Evolutionary conservation across 2,113 vertebrate genomes (phyloP), one percentile per base, ranked within the genome.

Genomic region (Narcine bancroftii): DNA sequence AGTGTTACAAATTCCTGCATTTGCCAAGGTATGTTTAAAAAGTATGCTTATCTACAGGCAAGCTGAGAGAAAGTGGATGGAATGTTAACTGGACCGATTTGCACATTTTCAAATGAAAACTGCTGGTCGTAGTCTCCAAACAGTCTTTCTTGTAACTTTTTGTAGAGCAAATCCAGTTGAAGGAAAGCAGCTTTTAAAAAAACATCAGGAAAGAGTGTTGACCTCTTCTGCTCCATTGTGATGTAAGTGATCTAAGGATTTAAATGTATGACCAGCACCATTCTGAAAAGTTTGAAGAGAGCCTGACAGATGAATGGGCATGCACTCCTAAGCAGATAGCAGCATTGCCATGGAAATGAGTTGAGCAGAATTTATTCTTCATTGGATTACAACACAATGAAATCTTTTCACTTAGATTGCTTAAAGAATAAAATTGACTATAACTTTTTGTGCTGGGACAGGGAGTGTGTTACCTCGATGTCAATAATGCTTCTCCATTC

Each of bases 291-390:
- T 87, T 60, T n/a, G 53, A 87, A 60, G 33, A n/a, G 15, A 39
- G 81, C 53, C 53, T 87, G 81, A 36, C 29, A 9, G 81, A 63
- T 87, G 81, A 87, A 87, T 87, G 81, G 56, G 36, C 81, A 87
- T 60, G 53, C 50, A 87, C 53, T 60, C 81, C 53, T 87, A 60
- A 87, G 53, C 53, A 87, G 33, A 39, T 60, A 63, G 81, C 21
- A 36, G 60, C 81, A 87, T 87, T 87, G 81, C 81, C 81, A 87
- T 87, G 81, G 81, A 87, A 60, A 87, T 60, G 53, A n/a, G 36
- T 87, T 39, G 81, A 53, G 81, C 81, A 87, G 33, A 63, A n/a
- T 36, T 36, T 87, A 56, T 87, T 87, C 53, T 60, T 29, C 53
- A 87, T 87, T 87, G 81, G 81, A 63, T 60, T 63, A n/a, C 33